Percentiles rank a stretch among this genome's conserved stretches.
phyloP scores from a whole-genome alignment of 2,797 vertebrate species.

The Bufotes viridis region DNA sequence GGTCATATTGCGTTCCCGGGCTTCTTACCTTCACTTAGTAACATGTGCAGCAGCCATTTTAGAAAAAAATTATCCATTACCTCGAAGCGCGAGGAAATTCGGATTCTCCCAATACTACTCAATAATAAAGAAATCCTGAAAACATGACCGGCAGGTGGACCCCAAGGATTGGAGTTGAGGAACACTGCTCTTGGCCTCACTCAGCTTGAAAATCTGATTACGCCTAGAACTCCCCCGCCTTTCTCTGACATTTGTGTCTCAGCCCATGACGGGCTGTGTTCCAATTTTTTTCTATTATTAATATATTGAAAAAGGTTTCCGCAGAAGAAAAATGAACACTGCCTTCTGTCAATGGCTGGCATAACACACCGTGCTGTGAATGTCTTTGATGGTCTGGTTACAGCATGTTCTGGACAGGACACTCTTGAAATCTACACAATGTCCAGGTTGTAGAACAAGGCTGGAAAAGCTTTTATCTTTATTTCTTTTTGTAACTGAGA shows the following conservation, averaged over 20 bases:
- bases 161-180: too few species aligned
- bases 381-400: slow-evolving; percentile 19
- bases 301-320: background rate
- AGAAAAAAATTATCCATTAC: too few species aligned
- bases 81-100: too few species aligned
- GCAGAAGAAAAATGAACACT: background rate
- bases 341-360: background rate
- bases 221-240: background rate
- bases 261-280: background rate
- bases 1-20: too few species aligned
- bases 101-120: too few species aligned
- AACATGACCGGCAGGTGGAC: too few species aligned
- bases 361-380: slow-evolving; percentile 11
- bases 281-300: background rate
- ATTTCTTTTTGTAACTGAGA: background rate
- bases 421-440: background rate
- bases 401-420: slow-evolving; percentile 22
- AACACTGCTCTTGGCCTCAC: too few species aligned
- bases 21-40: too few species aligned
- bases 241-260: background rate
- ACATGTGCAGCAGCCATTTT: too few species aligned
- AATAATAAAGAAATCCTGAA: too few species aligned
- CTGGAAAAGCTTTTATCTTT: slow-evolving; percentile 21
- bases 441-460: slow-evolving; percentile 14
- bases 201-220: background rate